Evolutionary conservation across 2,888 invertebrate species (phyloP).

Genomic region (Tipula unca): DNA sequence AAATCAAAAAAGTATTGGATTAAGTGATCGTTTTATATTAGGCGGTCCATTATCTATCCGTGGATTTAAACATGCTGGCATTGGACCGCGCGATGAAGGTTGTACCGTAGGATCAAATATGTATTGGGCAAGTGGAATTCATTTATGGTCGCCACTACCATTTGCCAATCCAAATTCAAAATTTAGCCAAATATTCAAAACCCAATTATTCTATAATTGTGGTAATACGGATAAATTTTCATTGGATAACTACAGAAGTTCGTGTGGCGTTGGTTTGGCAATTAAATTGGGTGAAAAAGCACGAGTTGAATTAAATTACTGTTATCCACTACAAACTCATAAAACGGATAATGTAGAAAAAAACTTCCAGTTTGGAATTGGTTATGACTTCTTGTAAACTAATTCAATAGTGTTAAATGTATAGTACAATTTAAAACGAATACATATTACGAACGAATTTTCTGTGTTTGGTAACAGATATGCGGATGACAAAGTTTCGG

Average conservation of each 20-base stretch:
- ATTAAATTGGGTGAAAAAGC: slow-evolving; percentile 75
- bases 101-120: slow-evolving; percentile 65
- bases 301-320: slow-evolving; percentile 93
- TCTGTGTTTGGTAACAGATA: background rate
- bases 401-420: background rate
- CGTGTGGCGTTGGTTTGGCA: slow-evolving; percentile 77
- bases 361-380: slow-evolving; percentile 79
- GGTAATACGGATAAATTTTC: slow-evolving; percentile 63
- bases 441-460: background rate
- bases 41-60: slow-evolving; percentile 85
- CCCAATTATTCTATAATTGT: slow-evolving; percentile 82
- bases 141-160: slow-evolving; percentile 84
- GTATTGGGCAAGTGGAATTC: slow-evolving; percentile 80
- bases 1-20: slow-evolving; percentile 34
- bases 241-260: slow-evolving; percentile 53
- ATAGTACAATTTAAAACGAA: background rate
- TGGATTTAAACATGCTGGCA: slow-evolving; percentile 81
- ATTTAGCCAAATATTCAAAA: slow-evolving; percentile 74
- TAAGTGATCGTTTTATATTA: slow-evolving; percentile 38
- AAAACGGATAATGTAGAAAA: slow-evolving; percentile 55
- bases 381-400: slow-evolving; percentile 64
- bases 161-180: slow-evolving; percentile 71
- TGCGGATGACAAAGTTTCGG: background rate
- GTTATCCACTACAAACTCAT: slow-evolving; percentile 62
- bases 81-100: slow-evolving; percentile 75